These are phyloP conservation scores for Poecilia wingei DNA, from an alignment of 2,797 vertebrate species.

Conservation along the genomic window DNA sequence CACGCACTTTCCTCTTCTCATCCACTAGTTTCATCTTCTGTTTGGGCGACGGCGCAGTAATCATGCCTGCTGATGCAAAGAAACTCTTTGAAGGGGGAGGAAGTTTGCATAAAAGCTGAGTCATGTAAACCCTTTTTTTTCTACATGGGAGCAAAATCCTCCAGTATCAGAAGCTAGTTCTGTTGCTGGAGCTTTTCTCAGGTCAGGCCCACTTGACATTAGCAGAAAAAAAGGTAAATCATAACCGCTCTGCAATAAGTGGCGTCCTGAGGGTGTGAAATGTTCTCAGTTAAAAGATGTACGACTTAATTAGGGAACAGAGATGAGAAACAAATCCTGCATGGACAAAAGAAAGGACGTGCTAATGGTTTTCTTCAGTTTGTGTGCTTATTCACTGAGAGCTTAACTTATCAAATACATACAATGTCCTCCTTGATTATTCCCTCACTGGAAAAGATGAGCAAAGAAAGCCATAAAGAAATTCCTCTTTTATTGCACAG, in stretches of 20 bases:
- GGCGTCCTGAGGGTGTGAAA: background rate
- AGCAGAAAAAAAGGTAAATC: slow-evolving; percentile 11
- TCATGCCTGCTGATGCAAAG: slow-evolving; percentile 37
- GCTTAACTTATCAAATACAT: background rate
- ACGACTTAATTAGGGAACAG: background rate
- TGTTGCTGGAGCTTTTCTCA: slow-evolving; percentile 29
- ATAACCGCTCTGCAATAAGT: slow-evolving; percentile 7
- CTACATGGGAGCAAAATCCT: slow-evolving; percentile 38
- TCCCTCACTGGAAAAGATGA: background rate
- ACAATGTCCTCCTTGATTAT: background rate
- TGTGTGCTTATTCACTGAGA: background rate
- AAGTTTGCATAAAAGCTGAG: slow-evolving; percentile 74
- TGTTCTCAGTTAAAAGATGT: background rate
- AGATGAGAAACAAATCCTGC: slow-evolving; percentile 4
- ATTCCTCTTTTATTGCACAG: background rate
- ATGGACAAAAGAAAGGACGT: slow-evolving; percentile 8
- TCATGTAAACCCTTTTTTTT: slow-evolving; percentile 52
- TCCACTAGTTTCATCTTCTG: slow-evolving; percentile 18
- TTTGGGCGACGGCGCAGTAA: slow-evolving; percentile 37
- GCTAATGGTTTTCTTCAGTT: background rate
- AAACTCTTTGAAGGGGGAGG: slow-evolving; percentile 61
- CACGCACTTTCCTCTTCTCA: background rate
- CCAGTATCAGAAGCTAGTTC: slow-evolving; percentile 56
- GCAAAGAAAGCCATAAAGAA: background rate
- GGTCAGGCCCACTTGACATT: slow-evolving; percentile 36